phyloP scores from a whole-genome alignment of 2,888 invertebrate species.

The Autographa gamma region DNA sequence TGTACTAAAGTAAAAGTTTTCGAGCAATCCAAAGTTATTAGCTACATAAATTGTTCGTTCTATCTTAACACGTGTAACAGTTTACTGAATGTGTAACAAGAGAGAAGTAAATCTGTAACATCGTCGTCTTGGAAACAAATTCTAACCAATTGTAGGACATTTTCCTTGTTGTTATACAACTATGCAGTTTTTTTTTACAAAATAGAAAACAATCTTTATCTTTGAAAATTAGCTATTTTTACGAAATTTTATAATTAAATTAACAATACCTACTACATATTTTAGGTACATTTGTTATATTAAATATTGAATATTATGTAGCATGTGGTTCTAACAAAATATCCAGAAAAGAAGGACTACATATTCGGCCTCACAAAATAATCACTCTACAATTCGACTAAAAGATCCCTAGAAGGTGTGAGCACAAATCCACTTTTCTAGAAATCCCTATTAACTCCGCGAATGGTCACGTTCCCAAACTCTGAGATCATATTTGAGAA shows the following conservation, averaged over 20 bases:
- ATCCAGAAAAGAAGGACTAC: no score
- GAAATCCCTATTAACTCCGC: background rate
- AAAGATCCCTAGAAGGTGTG: background rate
- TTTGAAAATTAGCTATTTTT: no score
- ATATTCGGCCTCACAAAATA: no score
- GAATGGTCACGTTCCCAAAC: background rate
- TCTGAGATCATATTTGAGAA: background rate
- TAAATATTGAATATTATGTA: no score
- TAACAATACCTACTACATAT: no score
- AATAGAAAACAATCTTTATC: no score
- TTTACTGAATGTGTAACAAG: background rate
- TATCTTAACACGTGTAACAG: background rate
- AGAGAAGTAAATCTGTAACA: background rate
- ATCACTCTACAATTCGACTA: background rate
- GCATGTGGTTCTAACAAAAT: no score
- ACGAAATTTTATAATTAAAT: no score
- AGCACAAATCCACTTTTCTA: background rate
- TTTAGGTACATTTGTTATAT: no score
- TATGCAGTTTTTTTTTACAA: no score
- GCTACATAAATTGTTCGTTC: constrained; percentile 6
- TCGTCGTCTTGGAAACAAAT: background rate
- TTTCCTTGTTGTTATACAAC: no score
- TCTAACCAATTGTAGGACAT: no score
- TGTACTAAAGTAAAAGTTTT: background rate
- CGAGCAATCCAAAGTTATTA: background rate